Conservation (phyloP, 2,113 vertebrate species). For the Paedocypris sp. region DNA sequence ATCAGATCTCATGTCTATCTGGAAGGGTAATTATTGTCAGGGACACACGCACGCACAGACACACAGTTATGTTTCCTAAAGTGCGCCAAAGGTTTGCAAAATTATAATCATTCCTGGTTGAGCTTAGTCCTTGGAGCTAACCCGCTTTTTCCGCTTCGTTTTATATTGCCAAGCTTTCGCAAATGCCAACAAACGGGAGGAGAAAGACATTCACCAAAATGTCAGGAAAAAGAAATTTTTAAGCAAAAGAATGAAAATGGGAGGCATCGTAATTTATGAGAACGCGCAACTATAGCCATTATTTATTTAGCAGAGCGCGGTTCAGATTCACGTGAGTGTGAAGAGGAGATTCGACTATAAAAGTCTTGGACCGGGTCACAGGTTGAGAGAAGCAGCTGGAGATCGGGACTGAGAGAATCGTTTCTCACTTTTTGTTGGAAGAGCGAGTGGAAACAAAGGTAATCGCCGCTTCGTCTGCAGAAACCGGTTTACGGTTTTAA, state of each 20-base stretch:
- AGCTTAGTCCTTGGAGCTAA: conserved; percentile 54
- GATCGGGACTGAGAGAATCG: not conserved
- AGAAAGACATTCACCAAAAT: conserved; percentile 2
- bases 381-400: not conserved
- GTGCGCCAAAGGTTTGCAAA: conserved; percentile 44
- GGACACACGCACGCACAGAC: conserved; percentile 7
- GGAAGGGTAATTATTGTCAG: conserved; percentile 16
- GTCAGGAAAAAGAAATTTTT: not conserved
- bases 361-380: not conserved
- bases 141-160: conserved; percentile 54
- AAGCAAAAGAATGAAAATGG: not conserved
- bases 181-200: conserved; percentile 37
- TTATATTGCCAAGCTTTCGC: conserved; percentile 51
- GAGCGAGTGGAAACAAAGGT: not conserved
- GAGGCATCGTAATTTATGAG: not conserved
- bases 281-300: not conserved
- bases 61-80: conserved; percentile 47
- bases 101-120: conserved; percentile 54
- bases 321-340: too few relatives aligned
- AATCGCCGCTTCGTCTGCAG: too few relatives aligned
- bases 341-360: not conserved
- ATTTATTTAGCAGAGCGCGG: not conserved
- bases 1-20: conserved; percentile 5
- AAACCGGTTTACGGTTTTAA: not conserved
- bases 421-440: not conserved